Evolutionary conservation across 2,888 invertebrate genomes (phyloP), one percentile per base, ranked within the genome.

Genomic region (Beris chalybata): DNA sequence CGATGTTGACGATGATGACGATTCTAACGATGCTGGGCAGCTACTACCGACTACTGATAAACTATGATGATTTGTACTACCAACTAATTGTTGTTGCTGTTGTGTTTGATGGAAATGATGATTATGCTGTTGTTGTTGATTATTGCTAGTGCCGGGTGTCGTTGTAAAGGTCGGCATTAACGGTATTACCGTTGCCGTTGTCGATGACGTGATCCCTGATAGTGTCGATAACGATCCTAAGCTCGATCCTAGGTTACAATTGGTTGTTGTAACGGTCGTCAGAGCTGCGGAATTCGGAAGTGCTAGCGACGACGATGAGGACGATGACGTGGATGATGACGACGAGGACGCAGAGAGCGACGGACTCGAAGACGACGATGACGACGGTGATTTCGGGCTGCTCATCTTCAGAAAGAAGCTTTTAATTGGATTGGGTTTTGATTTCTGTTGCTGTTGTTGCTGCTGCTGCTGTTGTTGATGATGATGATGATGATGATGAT

Each of bases 361-460:
- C 50, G 70, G 63, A 50, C 69, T 68, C n/a, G 71, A 68, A 43
- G 69, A 66, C 31, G 70, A 61, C 63, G 71, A 70, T 6, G 69
- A 56, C 30, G 73, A 67, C 45, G 79, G 79, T 66, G 78, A 79
- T 73, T 80, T 80, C 32, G 79, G 78, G 64, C 79, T 80, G 71
- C 79, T 79, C 71, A 80, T 81, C 69, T 80, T 78, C 70, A 78
- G 78, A 72, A 81, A 80, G 71, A 80, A 79, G 72, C 80, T 80
- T 68, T 78, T 77, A 71, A 81, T 79, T 73, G 78, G 78, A 74
- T 77, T 80, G 69, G 81, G 78, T 72, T 80, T 81, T 70, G 81
- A 80, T 75, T 81, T 80, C 63, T 71, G 70, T 69, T 69, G 71
- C 61, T 68, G 69, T 9, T 63, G 70, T 29, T 70, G 72, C 30